phyloP scores from a whole-genome alignment of 2,888 invertebrate genomes.

The Sepioteuthis lessoniana region DNA sequence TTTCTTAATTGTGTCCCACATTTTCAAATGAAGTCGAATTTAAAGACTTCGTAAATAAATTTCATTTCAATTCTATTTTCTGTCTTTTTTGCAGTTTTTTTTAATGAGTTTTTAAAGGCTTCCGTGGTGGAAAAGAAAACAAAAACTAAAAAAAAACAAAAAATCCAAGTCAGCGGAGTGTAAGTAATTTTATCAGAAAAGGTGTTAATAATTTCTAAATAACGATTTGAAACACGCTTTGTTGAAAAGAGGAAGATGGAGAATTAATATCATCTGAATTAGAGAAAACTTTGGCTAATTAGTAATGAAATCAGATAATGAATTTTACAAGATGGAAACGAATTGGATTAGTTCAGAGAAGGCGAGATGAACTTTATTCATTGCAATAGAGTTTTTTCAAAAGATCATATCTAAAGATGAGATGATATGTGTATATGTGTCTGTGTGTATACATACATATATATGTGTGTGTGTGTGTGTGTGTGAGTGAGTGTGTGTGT shows the following conservation, averaged over 20 bases:
- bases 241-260: neutral
- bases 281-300: neutral
- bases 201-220: neutral
- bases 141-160: no score
- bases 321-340: neutral
- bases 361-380: neutral
- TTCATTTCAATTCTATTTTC: no score
- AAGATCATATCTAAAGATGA: neutral
- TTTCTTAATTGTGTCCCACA: no score
- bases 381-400: neutral
- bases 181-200: neutral
- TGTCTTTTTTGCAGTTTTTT: no score
- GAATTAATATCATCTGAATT: neutral
- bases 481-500: neutral
- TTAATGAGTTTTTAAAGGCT: no score
- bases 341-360: neutral
- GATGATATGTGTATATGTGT: neutral
- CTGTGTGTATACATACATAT: neutral
- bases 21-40: no score
- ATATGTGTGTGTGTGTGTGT: no score
- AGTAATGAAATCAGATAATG: neutral
- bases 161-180: neutral
- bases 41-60: no score
- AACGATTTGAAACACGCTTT: neutral
- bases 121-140: neutral